Conservation (phyloP, 1,140 invertebrate species). For the Caerostris darwini region DNA sequence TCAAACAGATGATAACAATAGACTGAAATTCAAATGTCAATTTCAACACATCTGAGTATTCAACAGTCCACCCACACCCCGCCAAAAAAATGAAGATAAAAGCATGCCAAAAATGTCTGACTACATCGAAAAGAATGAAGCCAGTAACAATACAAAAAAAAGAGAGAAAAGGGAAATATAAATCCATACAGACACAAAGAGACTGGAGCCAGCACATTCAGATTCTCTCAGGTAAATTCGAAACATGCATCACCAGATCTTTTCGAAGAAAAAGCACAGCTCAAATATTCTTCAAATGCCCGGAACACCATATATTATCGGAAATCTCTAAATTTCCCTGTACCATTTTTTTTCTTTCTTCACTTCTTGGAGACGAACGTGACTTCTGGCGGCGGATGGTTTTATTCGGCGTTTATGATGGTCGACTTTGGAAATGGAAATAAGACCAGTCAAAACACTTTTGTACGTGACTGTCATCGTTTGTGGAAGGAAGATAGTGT, state of each 20-base stretch:
- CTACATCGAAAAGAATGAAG: no score
- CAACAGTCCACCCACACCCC: background rate
- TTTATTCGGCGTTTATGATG: slow-evolving; percentile 5
- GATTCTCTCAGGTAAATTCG: background rate
- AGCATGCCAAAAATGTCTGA: background rate
- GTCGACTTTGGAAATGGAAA: background rate
- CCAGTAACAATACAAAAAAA: background rate
- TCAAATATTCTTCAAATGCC: background rate
- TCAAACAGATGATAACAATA: no score
- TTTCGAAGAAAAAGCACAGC: background rate
- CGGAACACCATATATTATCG: background rate
- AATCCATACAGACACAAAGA: background rate
- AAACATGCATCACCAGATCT: slow-evolving; percentile 6
- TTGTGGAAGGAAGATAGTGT: background rate
- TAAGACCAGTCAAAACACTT: slow-evolving; percentile 7
- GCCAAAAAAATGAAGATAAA: background rate
- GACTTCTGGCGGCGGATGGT: background rate
- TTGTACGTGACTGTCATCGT: background rate
- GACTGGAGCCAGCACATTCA: background rate
- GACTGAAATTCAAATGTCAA: no score
- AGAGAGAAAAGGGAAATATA: background rate
- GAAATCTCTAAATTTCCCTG: background rate
- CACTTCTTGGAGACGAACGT: background rate
- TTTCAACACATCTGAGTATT: background rate
- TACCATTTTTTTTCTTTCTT: background rate